phyloP scores from a whole-genome alignment of 2,888 invertebrate genomes.

The Drosophila quinaria region DNA sequence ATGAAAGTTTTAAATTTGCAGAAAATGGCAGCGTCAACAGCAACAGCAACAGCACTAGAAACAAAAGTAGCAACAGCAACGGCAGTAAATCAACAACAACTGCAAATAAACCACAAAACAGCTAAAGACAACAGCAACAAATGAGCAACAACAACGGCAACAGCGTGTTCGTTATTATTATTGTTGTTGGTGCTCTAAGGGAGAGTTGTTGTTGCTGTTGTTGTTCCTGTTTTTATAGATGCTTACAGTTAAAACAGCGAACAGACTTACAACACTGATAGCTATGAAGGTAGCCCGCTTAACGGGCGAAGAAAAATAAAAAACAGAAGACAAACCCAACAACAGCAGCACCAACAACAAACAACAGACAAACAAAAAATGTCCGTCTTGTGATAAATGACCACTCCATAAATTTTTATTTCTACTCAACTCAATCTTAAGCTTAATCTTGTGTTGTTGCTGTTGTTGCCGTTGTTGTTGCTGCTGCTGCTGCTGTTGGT shows the following conservation, averaged over 20 bases:
- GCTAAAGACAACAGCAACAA: slow-evolving; percentile 60
- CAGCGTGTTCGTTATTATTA: slow-evolving; percentile 60
- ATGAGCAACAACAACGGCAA: slow-evolving; percentile 41
- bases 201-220: slow-evolving; percentile 40
- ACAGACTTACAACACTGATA: slow-evolving; percentile 53
- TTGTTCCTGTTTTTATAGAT: slow-evolving; percentile 55
- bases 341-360: slow-evolving; percentile 23
- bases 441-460: slow-evolving; percentile 56
- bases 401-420: slow-evolving; percentile 76
- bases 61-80: slow-evolving; percentile 7
- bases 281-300: slow-evolving; percentile 39
- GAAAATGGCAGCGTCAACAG: slow-evolving; percentile 21
- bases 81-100: slow-evolving; percentile 52
- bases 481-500: slow-evolving; percentile 41
- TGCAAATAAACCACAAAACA: slow-evolving; percentile 50
- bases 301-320: slow-evolving; percentile 25
- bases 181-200: slow-evolving; percentile 49
- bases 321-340: slow-evolving; percentile 10
- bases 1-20: slow-evolving; percentile 72
- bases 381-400: slow-evolving; percentile 71
- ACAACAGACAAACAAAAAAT: slow-evolving; percentile 44
- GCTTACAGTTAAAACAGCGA: slow-evolving; percentile 63
- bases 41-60: slow-evolving; percentile 29
- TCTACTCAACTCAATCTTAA: slow-evolving; percentile 71
- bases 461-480: slow-evolving; percentile 2